Evolutionary conservation across 2,113 vertebrate genomes (phyloP).

Genomic region (Rhineura floridana): DNA sequence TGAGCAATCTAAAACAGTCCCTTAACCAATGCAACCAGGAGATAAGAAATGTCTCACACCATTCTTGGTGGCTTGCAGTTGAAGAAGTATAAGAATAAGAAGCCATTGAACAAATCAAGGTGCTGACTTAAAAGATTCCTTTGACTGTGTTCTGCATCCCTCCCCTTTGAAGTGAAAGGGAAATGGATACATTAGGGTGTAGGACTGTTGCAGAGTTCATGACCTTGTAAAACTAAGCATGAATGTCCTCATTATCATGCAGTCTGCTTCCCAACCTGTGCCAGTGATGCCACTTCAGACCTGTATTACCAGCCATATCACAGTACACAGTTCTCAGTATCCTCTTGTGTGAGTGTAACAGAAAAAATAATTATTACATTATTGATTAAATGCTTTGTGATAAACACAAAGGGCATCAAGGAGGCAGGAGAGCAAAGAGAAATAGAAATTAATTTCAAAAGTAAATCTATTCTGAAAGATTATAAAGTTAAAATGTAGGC

Average conservation of each 20-base stretch:
- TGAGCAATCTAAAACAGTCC: background rate
- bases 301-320: background rate
- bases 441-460: slow-evolving; percentile 62
- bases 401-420: slow-evolving; percentile 49
- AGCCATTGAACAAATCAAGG: background rate
- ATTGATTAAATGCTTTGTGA: slow-evolving; percentile 59
- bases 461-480: slow-evolving; percentile 58
- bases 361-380: slow-evolving; percentile 60
- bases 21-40: background rate
- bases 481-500: slow-evolving; percentile 63
- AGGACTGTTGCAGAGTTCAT: background rate
- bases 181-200: background rate
- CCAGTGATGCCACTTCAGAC: too few species aligned
- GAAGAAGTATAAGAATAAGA: background rate
- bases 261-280: background rate
- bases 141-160: background rate
- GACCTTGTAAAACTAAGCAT: background rate
- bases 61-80: background rate
- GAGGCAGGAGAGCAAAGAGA: slow-evolving; percentile 53
- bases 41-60: background rate
- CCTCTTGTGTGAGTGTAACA: slow-evolving; percentile 32
- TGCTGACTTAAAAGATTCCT: background rate
- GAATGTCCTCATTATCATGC: background rate
- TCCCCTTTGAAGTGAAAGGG: background rate
- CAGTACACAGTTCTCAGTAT: slow-evolving; percentile 46